Percentiles rank a stretch among this genome's conserved stretches.
Evolutionary conservation across 2,797 vertebrate genomes (phyloP).

Genomic region (Typhlichthys subterraneus): DNA sequence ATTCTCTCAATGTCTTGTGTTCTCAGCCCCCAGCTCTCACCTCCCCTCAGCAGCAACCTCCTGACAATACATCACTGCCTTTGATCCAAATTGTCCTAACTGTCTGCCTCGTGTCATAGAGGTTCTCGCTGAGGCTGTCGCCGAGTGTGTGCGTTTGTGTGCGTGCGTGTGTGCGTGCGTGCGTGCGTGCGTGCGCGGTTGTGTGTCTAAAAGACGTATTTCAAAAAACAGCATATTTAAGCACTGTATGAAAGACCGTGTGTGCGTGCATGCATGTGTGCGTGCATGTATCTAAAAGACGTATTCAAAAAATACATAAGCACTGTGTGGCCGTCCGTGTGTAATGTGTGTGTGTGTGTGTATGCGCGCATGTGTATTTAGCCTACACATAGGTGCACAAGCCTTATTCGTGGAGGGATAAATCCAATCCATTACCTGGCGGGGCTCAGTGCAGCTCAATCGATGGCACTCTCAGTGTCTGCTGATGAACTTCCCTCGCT

Average conservation of each 20-base stretch:
- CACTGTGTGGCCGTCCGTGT: constrained; percentile 4
- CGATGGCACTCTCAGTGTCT: constrained; percentile 70
- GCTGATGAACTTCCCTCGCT: constrained; percentile 75
- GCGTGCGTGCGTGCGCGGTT: constrained; percentile 6
- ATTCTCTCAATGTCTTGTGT: constrained; percentile 64
- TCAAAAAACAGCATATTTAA: background rate
- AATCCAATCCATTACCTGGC: constrained; percentile 75
- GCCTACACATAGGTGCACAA: constrained; percentile 31
- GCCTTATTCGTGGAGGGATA: constrained; percentile 67
- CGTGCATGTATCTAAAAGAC: constrained; percentile 15
- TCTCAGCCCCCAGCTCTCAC: constrained; percentile 6
- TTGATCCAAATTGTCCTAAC: constrained; percentile 63
- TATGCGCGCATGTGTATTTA: constrained; percentile 15
- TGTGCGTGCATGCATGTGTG: constrained; percentile 10
- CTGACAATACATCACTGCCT: constrained; percentile 65
- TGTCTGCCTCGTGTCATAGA: constrained; percentile 58
- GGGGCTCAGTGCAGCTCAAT: constrained; percentile 67
- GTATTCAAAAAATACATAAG: constrained; percentile 12
- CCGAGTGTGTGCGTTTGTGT: constrained; percentile 21
- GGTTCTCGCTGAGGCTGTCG: constrained; percentile 46
- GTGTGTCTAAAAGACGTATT: background rate
- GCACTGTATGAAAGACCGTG: background rate
- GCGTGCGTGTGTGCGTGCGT: background rate
- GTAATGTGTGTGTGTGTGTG: constrained; percentile 7
- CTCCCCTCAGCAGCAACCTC: constrained; percentile 48